These are phyloP conservation scores for Synaphobranchus kaupii DNA, from an alignment of 2,797 vertebrate genomes.

Conservation along the genomic window DNA sequence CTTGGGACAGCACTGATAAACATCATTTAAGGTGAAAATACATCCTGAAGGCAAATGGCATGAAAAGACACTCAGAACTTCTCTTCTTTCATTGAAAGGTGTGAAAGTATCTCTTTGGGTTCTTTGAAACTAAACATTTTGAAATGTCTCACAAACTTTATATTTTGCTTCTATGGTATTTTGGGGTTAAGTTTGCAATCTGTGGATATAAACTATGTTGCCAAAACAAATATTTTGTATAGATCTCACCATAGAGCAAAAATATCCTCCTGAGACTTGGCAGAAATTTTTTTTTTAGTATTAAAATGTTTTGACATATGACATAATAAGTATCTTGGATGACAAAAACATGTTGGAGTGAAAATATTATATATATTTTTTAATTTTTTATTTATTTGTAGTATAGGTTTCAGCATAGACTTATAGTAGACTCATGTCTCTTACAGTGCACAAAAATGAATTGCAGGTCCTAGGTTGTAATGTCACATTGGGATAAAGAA, in stretches of 20 bases:
- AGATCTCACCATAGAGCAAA: background rate
- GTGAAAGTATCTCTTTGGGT: background rate
- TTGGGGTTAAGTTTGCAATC: background rate
- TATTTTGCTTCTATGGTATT: background rate
- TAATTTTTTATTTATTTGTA: too few species aligned
- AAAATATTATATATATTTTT: too few species aligned
- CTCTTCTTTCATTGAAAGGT: background rate
- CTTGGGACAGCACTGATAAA: background rate
- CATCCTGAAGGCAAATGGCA: background rate
- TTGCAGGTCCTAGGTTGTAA: too few species aligned
- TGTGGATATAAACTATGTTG: background rate
- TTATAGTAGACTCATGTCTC: too few species aligned
- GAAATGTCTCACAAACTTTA: background rate
- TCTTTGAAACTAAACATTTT: background rate
- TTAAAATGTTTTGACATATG: too few species aligned
- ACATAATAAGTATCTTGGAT: too few species aligned
- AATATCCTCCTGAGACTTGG: too few species aligned
- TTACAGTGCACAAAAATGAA: too few species aligned
- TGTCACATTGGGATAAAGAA: too few species aligned
- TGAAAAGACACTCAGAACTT: background rate
- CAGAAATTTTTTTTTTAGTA: too few species aligned
- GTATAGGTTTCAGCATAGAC: too few species aligned
- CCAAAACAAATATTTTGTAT: background rate
- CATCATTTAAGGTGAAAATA: background rate
- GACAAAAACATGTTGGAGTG: too few species aligned